A percentile compares a stretch with the other conserved stretches of the same genome.
Evolutionary conservation across 2,797 vertebrate genomes (phyloP).

Genomic region (Anabacerthia variegaticeps): DNA sequence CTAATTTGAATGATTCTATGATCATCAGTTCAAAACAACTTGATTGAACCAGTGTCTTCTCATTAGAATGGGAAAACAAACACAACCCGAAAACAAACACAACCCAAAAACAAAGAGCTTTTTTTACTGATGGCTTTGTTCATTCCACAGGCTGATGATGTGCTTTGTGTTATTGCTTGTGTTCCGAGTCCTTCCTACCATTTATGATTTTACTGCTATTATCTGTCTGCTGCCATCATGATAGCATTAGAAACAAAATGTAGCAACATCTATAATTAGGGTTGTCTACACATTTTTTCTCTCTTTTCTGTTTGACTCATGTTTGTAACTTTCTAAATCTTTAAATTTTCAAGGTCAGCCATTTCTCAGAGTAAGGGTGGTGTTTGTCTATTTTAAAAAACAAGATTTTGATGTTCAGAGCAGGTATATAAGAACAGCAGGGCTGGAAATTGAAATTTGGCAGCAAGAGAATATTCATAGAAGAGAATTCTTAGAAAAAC

Average conservation of each 20-base stretch:
- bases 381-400: neutral
- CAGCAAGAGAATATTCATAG: neutral
- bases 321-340: conserved; percentile 4
- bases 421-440: neutral
- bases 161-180: conserved; percentile 36
- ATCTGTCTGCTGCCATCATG: conserved; percentile 17
- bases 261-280: conserved; percentile 21
- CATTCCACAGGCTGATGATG: conserved; percentile 26
- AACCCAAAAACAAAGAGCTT: neutral
- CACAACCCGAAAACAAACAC: neutral
- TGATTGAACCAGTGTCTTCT: conserved; percentile 16
- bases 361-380: neutral
- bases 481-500: neutral
- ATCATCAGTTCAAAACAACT: conserved; percentile 38
- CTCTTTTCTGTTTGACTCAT: neutral
- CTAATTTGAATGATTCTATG: neutral
- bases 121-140: conserved; percentile 20
- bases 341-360: neutral
- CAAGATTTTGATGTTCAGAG: neutral
- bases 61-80: conserved; percentile 24
- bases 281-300: conserved; percentile 18
- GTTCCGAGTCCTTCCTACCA: neutral
- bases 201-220: conserved; percentile 58
- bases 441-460: neutral
- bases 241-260: conserved; percentile 20